Evolutionary conservation across 2,113 vertebrate genomes (phyloP).

Genomic region (Dolichotis patagonum): DNA sequence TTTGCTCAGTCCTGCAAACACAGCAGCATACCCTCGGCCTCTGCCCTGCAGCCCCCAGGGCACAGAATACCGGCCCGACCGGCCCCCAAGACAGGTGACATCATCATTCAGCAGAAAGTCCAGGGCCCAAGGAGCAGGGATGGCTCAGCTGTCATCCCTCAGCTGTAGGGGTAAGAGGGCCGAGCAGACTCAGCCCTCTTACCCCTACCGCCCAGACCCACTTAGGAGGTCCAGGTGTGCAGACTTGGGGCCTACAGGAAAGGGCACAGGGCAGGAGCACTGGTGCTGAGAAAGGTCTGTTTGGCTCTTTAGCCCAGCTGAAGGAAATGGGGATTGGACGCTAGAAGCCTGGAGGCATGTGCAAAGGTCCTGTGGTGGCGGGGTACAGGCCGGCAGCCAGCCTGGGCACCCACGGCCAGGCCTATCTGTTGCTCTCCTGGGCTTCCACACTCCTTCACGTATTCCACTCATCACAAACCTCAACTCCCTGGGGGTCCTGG

Average conservation of each 20-base stretch:
- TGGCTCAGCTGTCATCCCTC: not conserved
- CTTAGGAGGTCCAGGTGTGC: not conserved
- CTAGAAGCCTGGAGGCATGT: not conserved
- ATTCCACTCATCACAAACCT: not conserved
- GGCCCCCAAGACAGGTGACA: not conserved
- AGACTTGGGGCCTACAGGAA: not conserved
- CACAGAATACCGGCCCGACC: not conserved
- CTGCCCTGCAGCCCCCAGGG: not conserved
- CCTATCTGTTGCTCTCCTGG: not conserved
- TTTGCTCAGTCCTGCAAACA: not conserved
- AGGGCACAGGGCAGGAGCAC: not conserved
- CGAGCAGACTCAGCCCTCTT: not conserved
- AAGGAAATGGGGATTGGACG: not conserved
- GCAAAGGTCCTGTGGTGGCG: not conserved
- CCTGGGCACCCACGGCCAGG: not conserved
- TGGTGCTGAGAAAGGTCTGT: not conserved
- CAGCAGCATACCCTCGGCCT: not conserved
- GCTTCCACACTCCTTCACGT: not conserved
- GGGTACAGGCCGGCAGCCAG: not conserved
- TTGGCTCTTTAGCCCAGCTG: not conserved
- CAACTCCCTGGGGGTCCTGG: not conserved
- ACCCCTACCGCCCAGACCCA: too few species aligned
- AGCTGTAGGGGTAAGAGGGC: too few species aligned
- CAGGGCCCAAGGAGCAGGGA: not conserved
- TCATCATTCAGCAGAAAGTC: not conserved